Evolutionary conservation across 92 coral and sea anemone species (phyloP).

Genomic region (Phymanthus crucifer): DNA sequence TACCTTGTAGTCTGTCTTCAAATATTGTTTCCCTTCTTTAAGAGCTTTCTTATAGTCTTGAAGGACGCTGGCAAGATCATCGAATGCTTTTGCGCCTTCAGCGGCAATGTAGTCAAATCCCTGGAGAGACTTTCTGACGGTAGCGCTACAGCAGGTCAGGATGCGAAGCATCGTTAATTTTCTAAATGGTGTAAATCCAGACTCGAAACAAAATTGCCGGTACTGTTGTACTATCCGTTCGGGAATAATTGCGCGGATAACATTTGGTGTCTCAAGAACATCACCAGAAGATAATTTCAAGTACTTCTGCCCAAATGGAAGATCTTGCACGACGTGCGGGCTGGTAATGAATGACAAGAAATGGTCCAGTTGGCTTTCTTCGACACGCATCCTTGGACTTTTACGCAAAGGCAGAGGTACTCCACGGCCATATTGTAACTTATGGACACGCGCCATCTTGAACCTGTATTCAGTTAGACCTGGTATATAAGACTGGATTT

Average conservation of each 20-base stretch:
- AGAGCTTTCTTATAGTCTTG: too few relatives aligned
- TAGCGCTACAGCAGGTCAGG: slow-evolving; percentile 25
- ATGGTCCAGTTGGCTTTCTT: slow-evolving; percentile 43
- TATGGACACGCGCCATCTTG: slow-evolving; percentile 36
- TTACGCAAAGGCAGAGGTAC: slow-evolving; percentile 24
- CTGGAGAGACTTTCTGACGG: slow-evolving; percentile 31
- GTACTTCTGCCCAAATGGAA: slow-evolving; percentile 40
- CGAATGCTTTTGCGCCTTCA: slow-evolving; percentile 12
- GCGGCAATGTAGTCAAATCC: slow-evolving; percentile 32
- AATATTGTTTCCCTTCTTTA: neutral
- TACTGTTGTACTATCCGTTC: slow-evolving; percentile 30
- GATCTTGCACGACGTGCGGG: slow-evolving; percentile 45
- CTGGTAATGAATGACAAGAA: slow-evolving; percentile 39
- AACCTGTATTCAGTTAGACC: slow-evolving; percentile 45
- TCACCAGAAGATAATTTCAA: slow-evolving; percentile 34
- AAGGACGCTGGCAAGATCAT: neutral
- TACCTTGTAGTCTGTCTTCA: neutral
- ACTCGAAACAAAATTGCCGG: slow-evolving; percentile 21
- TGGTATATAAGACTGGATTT: slow-evolving; percentile 43
- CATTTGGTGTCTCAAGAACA: slow-evolving; percentile 39
- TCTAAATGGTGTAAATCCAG: slow-evolving; percentile 20
- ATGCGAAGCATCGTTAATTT: slow-evolving; percentile 16
- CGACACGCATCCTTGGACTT: slow-evolving; percentile 49
- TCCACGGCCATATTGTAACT: slow-evolving; percentile 39
- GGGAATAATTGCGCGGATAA: slow-evolving; percentile 39